Percentiles rank a stretch among this genome's conserved stretches.
Evolutionary conservation across 1,140 invertebrate species (phyloP).

Genomic region (Dolichoris vasculosae): DNA sequence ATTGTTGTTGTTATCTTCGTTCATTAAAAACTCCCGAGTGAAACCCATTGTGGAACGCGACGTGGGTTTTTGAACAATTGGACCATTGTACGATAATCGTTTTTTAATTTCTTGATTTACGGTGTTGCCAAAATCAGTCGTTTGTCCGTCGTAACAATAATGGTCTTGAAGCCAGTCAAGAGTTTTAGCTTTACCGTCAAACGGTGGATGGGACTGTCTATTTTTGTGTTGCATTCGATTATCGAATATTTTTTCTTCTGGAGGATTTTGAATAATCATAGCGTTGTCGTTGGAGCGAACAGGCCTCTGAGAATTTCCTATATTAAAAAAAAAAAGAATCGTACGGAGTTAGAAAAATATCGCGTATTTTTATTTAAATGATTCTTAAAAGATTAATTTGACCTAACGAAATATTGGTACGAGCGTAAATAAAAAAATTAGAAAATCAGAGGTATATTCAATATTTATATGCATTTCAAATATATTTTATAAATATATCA

Average conservation of each 20-base stretch:
- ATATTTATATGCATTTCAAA: too few species aligned
- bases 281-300: neutral
- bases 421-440: too few species aligned
- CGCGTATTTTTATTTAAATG: neutral
- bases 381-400: too few species aligned
- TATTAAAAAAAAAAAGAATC: neutral
- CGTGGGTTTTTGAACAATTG: neutral
- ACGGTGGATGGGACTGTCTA: neutral
- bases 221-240: constrained; percentile 23
- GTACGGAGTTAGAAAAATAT: neutral
- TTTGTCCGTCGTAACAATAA: constrained; percentile 58
- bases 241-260: neutral
- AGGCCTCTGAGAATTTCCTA: constrained; percentile 27
- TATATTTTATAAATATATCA: too few species aligned
- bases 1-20: constrained; percentile 17
- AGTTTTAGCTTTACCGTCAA: constrained; percentile 60
- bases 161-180: constrained; percentile 64
- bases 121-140: constrained; percentile 9
- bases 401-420: too few species aligned
- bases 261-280: constrained; percentile 14
- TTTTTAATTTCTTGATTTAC: constrained; percentile 9
- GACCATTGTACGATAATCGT: constrained; percentile 55
- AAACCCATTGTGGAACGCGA: constrained; percentile 62
- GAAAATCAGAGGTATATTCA: too few species aligned
- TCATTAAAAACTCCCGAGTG: constrained; percentile 51